These are phyloP conservation scores for Athripsodes cinereus DNA, from an alignment of 2,888 invertebrate species.

Conservation along the genomic window DNA sequence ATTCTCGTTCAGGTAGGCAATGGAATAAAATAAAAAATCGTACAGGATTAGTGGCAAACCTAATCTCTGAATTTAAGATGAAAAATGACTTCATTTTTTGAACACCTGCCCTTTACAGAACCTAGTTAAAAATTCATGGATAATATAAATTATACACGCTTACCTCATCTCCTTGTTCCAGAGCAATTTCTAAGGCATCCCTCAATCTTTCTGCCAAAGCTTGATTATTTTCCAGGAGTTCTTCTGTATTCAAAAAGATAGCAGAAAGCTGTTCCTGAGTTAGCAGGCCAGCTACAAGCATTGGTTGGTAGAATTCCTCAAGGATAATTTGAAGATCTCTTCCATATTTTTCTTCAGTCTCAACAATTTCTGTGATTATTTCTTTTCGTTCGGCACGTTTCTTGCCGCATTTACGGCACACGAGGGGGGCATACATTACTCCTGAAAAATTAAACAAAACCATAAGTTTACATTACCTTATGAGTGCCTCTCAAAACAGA, in stretches of 20 bases:
- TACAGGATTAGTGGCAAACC: too few relatives aligned
- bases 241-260: slow-evolving; percentile 90
- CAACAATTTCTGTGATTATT: slow-evolving; percentile 90
- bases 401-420: slow-evolving; percentile 84
- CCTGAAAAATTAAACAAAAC: slow-evolving; percentile 41
- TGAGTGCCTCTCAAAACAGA: background rate
- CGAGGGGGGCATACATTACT: slow-evolving; percentile 67
- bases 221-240: slow-evolving; percentile 82
- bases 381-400: slow-evolving; percentile 87
- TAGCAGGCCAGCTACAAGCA: slow-evolving; percentile 85
- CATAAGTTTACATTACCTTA: background rate
- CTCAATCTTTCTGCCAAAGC: slow-evolving; percentile 80
- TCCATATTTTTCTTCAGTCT: slow-evolving; percentile 94
- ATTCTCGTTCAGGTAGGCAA: too few relatives aligned
- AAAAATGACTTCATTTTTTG: too few relatives aligned
- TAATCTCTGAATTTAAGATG: too few relatives aligned
- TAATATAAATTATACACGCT: too few relatives aligned
- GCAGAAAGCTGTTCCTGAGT: slow-evolving; percentile 87
- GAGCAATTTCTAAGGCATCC: slow-evolving; percentile 78
- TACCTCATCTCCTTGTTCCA: slow-evolving; percentile 70
- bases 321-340: slow-evolving; percentile 86
- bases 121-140: too few relatives aligned
- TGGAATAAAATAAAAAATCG: too few relatives aligned
- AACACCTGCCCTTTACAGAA: too few relatives aligned
- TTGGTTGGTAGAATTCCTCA: slow-evolving; percentile 90